Evolutionary conservation across 2,888 invertebrate genomes (phyloP), one percentile per base, ranked within the genome.

Genomic region (Piscicola geometra): DNA sequence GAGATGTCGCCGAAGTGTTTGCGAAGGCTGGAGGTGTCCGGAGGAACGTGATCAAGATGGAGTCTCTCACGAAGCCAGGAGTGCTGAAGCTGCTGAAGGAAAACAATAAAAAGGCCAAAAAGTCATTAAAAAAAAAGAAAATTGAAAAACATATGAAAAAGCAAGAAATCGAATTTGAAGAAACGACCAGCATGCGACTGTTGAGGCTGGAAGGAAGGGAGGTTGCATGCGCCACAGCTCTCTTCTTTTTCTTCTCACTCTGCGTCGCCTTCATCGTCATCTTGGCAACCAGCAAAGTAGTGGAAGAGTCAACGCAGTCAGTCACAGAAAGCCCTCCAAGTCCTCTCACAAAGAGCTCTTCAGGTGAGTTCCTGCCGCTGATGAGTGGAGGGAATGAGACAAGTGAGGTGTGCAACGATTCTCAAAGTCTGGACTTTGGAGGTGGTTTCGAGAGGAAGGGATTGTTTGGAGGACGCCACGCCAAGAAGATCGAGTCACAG

Each of bases 221-320:
- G 41, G 71, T 71, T 47, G 50, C 50, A 1, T 71, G 41, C 52
- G 71, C 71, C 25, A 71, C 71, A 25, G 71, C 47, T 25, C 41
- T 71, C 25, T 71, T 71, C 50, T 71, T 71, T 18, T 52, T 71
- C 41, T 3, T 71, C 41, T 47, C 71, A 5, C 71, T 71, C 33
- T 71, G 47, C n/a, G 71, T 71, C 30, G 25, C 71, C n/a, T 71
- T 71, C 30, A 33, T 71, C 21, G 47, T 71, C 71, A 71, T 71
- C 18, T 28, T 71, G 25, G 71, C 71, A 21, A 71, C 71, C 28
- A 71, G 50, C n/a, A 50, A n/a, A 12, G 12, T 71, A 33, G 52
- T 47, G 15, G 28, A 52, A 2, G n/a, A 47, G 30, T 35, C 25
- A 25, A n/a, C n/a, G n/a, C 21, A 47, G 18, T 33, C 30, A 3